A percentile compares a stretch with the other conserved stretches of the same genome.
Evolutionary conservation across 2,888 invertebrate genomes (phyloP).

Genomic region (Rutpela maculata): DNA sequence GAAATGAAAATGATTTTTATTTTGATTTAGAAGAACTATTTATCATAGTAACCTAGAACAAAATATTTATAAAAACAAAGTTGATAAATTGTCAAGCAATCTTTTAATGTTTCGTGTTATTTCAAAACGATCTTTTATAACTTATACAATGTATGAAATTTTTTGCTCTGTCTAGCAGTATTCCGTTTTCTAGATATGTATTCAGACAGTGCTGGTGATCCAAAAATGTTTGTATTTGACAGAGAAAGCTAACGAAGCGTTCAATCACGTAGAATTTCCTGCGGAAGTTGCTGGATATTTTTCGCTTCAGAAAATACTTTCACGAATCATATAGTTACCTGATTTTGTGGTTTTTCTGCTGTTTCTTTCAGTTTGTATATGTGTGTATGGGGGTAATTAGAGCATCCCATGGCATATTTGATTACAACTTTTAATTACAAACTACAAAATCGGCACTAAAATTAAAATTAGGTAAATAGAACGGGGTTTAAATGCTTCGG

Average conservation of each 20-base stretch:
- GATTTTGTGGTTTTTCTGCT: constrained; percentile 53
- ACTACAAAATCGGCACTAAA: neutral
- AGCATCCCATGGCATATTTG: neutral
- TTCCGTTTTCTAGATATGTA: constrained; percentile 51
- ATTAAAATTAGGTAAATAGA: constrained; percentile 19
- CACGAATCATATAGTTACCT: constrained; percentile 57
- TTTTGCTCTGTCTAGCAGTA: constrained; percentile 4
- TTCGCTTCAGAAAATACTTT: constrained; percentile 63
- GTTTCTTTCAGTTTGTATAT: constrained; percentile 29
- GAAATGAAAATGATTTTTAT: too few species aligned
- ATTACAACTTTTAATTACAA: constrained; percentile 21
- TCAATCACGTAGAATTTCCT: constrained; percentile 67
- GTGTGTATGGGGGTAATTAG: constrained; percentile 19
- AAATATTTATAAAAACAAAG: too few species aligned
- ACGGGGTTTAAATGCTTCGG: neutral
- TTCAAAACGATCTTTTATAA: neutral
- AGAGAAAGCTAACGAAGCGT: constrained; percentile 69
- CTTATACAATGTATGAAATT: neutral
- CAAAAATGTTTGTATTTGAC: constrained; percentile 69
- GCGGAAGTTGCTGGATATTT: constrained; percentile 62
- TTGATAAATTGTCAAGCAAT: too few species aligned
- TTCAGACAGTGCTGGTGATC: constrained; percentile 65
- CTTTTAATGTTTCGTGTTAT: too few species aligned
- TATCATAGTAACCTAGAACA: too few species aligned
- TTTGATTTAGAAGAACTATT: too few species aligned